Percentiles rank a stretch among this genome's conserved stretches.
phyloP scores from a whole-genome alignment of 2,888 invertebrate species.

The Branchipolynoe longqiensis region DNA sequence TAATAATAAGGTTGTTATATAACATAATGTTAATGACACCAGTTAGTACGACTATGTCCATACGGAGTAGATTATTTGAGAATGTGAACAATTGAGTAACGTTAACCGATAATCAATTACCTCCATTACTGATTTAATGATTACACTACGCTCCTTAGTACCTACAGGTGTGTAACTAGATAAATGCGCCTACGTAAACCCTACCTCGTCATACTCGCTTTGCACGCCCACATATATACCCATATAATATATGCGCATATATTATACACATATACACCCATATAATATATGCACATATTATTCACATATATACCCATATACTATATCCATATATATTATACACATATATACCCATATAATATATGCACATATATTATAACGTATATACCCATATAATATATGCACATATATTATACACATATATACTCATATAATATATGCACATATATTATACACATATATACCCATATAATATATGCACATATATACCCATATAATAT shows the following conservation, averaged over 20 bases:
- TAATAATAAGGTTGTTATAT: slow-evolving; percentile 51
- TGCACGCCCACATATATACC: slow-evolving; percentile 9
- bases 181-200: slow-evolving; percentile 48
- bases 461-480: not conserved
- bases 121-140: slow-evolving; percentile 42
- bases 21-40: slow-evolving; percentile 44
- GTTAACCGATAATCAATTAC: slow-evolving; percentile 51
- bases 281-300: too few relatives aligned
- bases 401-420: slow-evolving; percentile 12
- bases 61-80: slow-evolving; percentile 49
- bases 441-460: slow-evolving; percentile 11
- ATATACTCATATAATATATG: too few relatives aligned
- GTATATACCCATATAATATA: slow-evolving; percentile 30
- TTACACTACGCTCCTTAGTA: slow-evolving; percentile 36
- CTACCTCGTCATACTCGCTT: slow-evolving; percentile 42
- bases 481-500: slow-evolving; percentile 30
- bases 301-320: slow-evolving; percentile 20
- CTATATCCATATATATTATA: slow-evolving; percentile 9
- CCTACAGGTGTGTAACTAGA: slow-evolving; percentile 44
- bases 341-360: slow-evolving; percentile 25
- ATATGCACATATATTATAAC: slow-evolving; percentile 11
- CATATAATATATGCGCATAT: slow-evolving; percentile 19
- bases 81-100: slow-evolving; percentile 43
- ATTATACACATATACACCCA: slow-evolving; percentile 19
- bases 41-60: slow-evolving; percentile 47